Percentiles rank a stretch among this genome's conserved stretches.
Conservation (phyloP, 92 coral and sea anemone genomes). For the Paramuricea clavata region DNA sequence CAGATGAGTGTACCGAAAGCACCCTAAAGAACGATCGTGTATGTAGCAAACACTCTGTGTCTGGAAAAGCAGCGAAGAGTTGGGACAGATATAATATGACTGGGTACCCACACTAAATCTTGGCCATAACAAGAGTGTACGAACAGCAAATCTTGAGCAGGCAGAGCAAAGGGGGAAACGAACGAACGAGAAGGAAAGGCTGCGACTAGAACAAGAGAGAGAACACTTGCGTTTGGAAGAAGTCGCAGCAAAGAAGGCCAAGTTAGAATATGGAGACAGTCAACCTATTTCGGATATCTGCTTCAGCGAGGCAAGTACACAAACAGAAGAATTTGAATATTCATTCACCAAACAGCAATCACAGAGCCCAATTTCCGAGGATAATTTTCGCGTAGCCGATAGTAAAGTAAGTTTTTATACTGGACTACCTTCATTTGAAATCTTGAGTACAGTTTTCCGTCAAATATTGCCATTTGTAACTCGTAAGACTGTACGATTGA, state of each 20-base stretch:
- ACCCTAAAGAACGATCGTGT: slow-evolving; percentile 4
- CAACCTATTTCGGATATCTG: not conserved
- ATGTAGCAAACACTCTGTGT: slow-evolving; percentile 5
- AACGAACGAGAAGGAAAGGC: slow-evolving; percentile 44
- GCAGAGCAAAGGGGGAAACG: slow-evolving; percentile 30
- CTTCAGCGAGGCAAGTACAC: slow-evolving; percentile 17
- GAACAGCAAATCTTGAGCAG: slow-evolving; percentile 11
- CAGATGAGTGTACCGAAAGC: slow-evolving; percentile 5
- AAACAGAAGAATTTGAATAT: slow-evolving; percentile 67
- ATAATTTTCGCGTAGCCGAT: slow-evolving; percentile 26
- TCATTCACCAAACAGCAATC: slow-evolving; percentile 11
- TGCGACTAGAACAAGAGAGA: slow-evolving; percentile 24
- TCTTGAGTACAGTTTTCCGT: not conserved
- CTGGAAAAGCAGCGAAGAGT: slow-evolving; percentile 3
- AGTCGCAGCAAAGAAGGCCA: slow-evolving; percentile 36
- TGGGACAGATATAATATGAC: slow-evolving; percentile 31
- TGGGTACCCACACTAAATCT: slow-evolving; percentile 54
- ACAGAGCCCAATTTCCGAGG: slow-evolving; percentile 3
- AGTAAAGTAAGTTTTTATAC: slow-evolving; percentile 41
- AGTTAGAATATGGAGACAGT: not conserved
- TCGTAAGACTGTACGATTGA: slow-evolving; percentile 27
- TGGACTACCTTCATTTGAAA: slow-evolving; percentile 47
- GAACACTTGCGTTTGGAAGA: slow-evolving; percentile 25
- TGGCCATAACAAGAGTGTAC: slow-evolving; percentile 44
- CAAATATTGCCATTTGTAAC: slow-evolving; percentile 55